Evolutionary conservation across 1,140 invertebrate genomes (phyloP), one percentile per base, ranked within the genome.

Genomic region (Ganaspis sp.): DNA sequence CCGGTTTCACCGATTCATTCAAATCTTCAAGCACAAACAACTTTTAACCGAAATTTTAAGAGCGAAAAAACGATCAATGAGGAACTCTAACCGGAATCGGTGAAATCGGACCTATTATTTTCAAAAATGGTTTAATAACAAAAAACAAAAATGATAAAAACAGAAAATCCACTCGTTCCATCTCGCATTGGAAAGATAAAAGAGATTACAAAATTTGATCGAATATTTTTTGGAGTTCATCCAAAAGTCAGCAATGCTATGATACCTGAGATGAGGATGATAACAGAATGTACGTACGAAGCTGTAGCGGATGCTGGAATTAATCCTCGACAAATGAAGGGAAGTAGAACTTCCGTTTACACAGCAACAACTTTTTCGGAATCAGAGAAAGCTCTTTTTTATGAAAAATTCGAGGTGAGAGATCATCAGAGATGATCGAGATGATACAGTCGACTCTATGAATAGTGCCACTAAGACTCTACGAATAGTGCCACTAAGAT

Each of bases 341-440:
- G 93, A 49, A 93, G 92, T 34, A 95, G 93, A 80, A 96, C 94
- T 4, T 96, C 95, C 15, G 96, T 97, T 2, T 96, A 95, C 87
- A 92, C 96, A 64, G 96, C 95, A 6, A 92, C 93, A 8, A 95
- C 94, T 86, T 94, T 94, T 82, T 95, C 95, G 5, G 96, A 97
- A 85, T 93, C 92, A 0, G 94, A 94, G 74, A 91, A 90, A 80
- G 37, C 23, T 9, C 37, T 79, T 34, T 83, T 82, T 72, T 84
- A 90, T 77, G 85, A 86, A 9, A 84, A 87, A 26, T 49, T 86
- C 4, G 77, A 86, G 74, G 81, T 87, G 74, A n/a, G 0, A 72
- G 1, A 38, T 54, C 73, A 69, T 37, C n/a, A n/a, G n/a, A n/a
- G n/a, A n/a, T n/a, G n/a, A n/a, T n/a, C n/a, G n/a, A n/a, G n/a